Base-by-base conservation (phyloP, 2,797 vertebrate genomes). In the Choloepus didactylus region DNA sequence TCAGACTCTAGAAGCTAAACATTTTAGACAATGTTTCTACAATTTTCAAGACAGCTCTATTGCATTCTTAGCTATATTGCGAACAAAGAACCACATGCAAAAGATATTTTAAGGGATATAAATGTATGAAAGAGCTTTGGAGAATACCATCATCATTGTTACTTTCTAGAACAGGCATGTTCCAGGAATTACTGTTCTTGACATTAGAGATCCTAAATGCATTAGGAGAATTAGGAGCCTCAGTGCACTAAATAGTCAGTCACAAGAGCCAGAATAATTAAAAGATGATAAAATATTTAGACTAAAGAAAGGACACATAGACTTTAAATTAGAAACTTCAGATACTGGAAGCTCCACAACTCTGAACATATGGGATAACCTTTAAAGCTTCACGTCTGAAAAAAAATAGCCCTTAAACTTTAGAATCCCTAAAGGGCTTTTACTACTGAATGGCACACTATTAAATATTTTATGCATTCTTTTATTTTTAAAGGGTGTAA, bases 391-490 rank as follows among this genome's bases (percentile, higher is more conserved):
- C 60, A 81, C 0, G 0, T 82, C 62, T 80, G 69, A 41, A 59
- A 59, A 38, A 95, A 87, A 85, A 75, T 8, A 59, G 25, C n/a
- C 54, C 92, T 95, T 94, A 89, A 84, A 67, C 18, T 89, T 91
- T 87, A 96, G 95, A 94, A 94, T 89, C 80, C 91, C 70, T 89
- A 9, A 86, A 89, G 83, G 83, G 75, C 41, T 93, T 85, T 94
- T 87, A 82, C 59, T 69, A 59, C 72, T 60, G 49, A 91, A 93
- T 60, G 14, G 51, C 60, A 93, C 18, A 49, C 72, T 79, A 60
- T 91, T 90, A 96, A 97, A 97, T 91, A 72, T 64, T 93, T 93
- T 95, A 77, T 88, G 41, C 35, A 95, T 96, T 95, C 54, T 89
- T 38, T 81, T 95, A 95, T 92, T 94, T 96, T 87, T 87, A 88